These are phyloP conservation scores for Pardosa pseudoannulata DNA, from an alignment of 2,888 invertebrate species.

Conservation along the genomic window DNA sequence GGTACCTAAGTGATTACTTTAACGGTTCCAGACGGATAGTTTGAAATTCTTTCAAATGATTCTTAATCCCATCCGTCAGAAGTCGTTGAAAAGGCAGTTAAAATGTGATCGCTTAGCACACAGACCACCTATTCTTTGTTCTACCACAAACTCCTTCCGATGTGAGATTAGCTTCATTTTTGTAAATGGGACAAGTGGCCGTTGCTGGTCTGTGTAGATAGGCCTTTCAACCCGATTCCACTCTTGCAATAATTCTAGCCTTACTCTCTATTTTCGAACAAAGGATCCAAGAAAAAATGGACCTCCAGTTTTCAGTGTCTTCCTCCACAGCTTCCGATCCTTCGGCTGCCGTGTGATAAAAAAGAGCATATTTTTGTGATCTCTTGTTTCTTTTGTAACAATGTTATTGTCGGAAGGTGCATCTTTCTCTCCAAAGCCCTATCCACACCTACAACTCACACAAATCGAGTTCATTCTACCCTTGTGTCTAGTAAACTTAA, in stretches of 20 bases:
- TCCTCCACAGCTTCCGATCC: slow-evolving; percentile 50
- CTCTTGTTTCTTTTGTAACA: slow-evolving; percentile 54
- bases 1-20: slow-evolving; percentile 5
- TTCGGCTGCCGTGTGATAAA: slow-evolving; percentile 56
- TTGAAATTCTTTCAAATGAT: no score
- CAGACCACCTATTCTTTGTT: no score
- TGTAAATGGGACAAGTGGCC: no score
- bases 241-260: slow-evolving; percentile 53
- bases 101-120: no score
- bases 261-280: slow-evolving; percentile 45
- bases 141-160: no score
- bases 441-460: no score
- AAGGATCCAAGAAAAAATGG: slow-evolving; percentile 23
- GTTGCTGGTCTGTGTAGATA: not conserved
- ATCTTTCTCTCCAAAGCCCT: not conserved
- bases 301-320: slow-evolving; percentile 52
- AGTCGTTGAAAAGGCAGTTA: no score
- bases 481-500: no score
- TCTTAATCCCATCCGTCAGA: no score
- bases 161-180: no score
- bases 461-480: no score
- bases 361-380: slow-evolving; percentile 65
- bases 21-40: no score
- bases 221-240: slow-evolving; percentile 23
- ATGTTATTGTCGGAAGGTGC: slow-evolving; percentile 35